These are phyloP conservation scores for Macrosiphum euphorbiae DNA, from an alignment of 2,888 invertebrate genomes.

Conservation along the genomic window DNA sequence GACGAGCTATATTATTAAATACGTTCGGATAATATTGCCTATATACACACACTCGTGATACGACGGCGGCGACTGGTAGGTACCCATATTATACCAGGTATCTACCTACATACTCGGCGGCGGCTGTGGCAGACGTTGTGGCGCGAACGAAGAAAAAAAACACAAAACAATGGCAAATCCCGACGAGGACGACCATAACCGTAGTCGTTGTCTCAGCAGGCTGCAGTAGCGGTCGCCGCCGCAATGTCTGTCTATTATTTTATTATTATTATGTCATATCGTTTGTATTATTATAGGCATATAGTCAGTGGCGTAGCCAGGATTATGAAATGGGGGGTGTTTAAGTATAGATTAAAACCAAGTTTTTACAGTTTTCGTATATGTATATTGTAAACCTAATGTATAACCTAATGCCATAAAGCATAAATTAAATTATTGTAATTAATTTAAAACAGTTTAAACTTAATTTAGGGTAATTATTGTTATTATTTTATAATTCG, in stretches of 20 bases:
- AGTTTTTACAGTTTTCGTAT: too few species aligned
- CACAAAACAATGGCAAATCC: slow-evolving; percentile 57
- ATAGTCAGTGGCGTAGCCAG: too few species aligned
- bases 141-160: slow-evolving; percentile 35
- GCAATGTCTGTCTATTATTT: slow-evolving; percentile 24
- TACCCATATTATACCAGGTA: too few species aligned
- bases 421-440: neutral
- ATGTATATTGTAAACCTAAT: neutral
- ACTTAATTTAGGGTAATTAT: neutral
- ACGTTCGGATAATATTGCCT: neutral
- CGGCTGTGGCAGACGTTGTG: slow-evolving; percentile 44
- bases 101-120: neutral
- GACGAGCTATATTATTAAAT: neutral
- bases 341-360: too few species aligned
- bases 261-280: slow-evolving; percentile 13
- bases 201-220: neutral
- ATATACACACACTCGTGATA: neutral
- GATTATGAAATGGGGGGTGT: too few species aligned
- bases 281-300: neutral
- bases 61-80: neutral
- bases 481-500: neutral
- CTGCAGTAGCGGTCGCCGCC: slow-evolving; percentile 27
- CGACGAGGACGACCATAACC: slow-evolving; percentile 34
- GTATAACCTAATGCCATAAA: neutral
- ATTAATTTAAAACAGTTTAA: too few species aligned